Evolutionary conservation across 2,797 vertebrate genomes (phyloP).

Genomic region (Hozukius guyotensis): DNA sequence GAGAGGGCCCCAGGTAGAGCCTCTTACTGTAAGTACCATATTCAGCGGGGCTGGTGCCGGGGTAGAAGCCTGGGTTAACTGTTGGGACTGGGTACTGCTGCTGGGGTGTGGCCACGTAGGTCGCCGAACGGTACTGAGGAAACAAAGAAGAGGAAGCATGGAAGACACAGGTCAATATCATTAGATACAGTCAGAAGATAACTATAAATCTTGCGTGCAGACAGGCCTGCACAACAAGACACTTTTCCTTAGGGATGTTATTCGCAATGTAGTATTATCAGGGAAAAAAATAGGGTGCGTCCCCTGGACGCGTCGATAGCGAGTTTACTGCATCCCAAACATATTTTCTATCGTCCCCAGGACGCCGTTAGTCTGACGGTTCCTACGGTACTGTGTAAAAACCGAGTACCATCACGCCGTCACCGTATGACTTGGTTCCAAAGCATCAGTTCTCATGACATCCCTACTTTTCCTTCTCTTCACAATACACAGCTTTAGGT

Average conservation of each 20-base stretch:
- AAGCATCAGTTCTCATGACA: no score
- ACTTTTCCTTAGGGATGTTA: no score
- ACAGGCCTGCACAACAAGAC: background rate
- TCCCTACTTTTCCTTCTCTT: background rate
- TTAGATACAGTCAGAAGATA: background rate
- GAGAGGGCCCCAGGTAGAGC: conserved; percentile 69
- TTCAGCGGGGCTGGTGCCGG: conserved; percentile 92
- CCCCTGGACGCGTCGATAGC: no score
- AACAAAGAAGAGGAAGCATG: background rate
- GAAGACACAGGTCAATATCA: background rate
- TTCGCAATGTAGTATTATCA: no score
- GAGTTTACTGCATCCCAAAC: no score
- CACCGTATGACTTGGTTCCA: no score
- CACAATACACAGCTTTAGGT: no score
- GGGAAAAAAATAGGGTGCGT: no score
- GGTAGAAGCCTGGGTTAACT: conserved; percentile 92
- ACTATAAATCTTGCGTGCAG: background rate
- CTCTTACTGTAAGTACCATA: conserved; percentile 93
- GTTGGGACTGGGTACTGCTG: conserved; percentile 94
- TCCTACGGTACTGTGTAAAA: no score
- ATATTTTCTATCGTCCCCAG: no score
- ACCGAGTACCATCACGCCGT: no score
- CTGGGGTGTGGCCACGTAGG: conserved; percentile 92
- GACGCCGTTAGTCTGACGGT: no score
- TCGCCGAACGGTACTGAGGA: conserved; percentile 85